These are phyloP conservation scores for Laticauda colubrina DNA, from an alignment of 2,113 vertebrate species.

Conservation along the genomic window DNA sequence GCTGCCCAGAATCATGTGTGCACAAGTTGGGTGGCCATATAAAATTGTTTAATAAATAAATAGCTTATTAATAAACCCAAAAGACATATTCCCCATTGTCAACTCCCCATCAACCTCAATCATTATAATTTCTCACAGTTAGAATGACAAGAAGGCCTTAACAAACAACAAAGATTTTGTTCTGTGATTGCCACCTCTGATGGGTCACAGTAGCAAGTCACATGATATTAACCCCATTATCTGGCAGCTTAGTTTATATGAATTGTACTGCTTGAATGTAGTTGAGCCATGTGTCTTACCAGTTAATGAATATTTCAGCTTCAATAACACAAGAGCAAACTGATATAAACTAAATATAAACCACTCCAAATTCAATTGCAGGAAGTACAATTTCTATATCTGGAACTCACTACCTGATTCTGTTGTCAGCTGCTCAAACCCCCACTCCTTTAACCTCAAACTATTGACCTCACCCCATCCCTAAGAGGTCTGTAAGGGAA, in stretches of 20 bases:
- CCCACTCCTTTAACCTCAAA: too few species aligned
- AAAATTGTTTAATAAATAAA: neutral
- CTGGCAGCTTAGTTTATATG: neutral
- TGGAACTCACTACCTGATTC: too few species aligned
- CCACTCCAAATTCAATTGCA: too few species aligned
- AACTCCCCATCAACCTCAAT: neutral
- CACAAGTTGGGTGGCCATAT: neutral
- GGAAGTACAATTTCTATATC: too few species aligned
- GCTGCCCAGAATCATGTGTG: neutral
- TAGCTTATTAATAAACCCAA: neutral
- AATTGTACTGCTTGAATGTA: neutral
- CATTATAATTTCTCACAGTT: neutral
- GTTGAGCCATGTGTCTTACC: too few species aligned
- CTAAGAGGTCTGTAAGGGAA: too few species aligned
- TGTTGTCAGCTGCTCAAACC: too few species aligned
- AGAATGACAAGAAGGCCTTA: neutral
- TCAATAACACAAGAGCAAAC: too few species aligned
- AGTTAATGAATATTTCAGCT: too few species aligned
- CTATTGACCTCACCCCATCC: too few species aligned
- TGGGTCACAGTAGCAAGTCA: neutral
- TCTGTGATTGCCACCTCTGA: neutral
- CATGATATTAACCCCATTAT: neutral
- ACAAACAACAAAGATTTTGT: neutral
- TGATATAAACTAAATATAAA: too few species aligned
- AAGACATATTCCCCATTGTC: neutral